Base-by-base conservation (phyloP, 1,140 invertebrate genomes). In the Achroia grisella region DNA sequence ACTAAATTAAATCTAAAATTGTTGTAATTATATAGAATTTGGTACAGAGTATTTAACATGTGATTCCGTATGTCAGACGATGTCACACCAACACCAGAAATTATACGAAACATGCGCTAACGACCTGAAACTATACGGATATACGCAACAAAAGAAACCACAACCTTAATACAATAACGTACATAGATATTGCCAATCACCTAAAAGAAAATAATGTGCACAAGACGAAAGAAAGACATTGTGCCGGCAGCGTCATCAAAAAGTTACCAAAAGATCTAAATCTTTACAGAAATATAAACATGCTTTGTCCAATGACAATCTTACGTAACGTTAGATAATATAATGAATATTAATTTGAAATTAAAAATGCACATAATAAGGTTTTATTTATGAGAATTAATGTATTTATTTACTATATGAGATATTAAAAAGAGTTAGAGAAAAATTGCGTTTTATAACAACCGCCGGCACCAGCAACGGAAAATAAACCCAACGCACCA, bases 61-160 rank as follows among this genome's bases (percentile, higher is more conserved):
- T 17, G 15, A 3, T 2, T 10, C 9, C 32, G 40, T 31, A 44
- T 44, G 36, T 44, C 32, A 59, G 52, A 71, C 78, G 67, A 79
- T 74, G 78, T 78, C 78, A 79, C 72, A 75, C 78, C 78, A 82
- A 78, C 78, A 82, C 78, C 78, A 74, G 15, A 48, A 35, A 53
- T 3, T 23, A 23, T 47, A 39, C 34, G 48, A 35, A 51, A 46
- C 62, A 74, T 72, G 63, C 71, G 57, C 42, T 49, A 62, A 53
- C 54, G 37, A 56, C 27, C 41, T 35, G n/a, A 17, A 15, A 66
- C 45, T 51, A 57, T 31, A 48, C 56, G 54, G 48, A 51, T 17
- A n/a, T n/a, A 23, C 35, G 29, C 33, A 43, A 44, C 14, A 50
- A 62, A 62, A 65, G 53, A 65, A 56, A 59, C 60, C 62, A 62